These are phyloP conservation scores for Timema podura DNA, from an alignment of 2,888 invertebrate genomes.

Conservation along the genomic window DNA sequence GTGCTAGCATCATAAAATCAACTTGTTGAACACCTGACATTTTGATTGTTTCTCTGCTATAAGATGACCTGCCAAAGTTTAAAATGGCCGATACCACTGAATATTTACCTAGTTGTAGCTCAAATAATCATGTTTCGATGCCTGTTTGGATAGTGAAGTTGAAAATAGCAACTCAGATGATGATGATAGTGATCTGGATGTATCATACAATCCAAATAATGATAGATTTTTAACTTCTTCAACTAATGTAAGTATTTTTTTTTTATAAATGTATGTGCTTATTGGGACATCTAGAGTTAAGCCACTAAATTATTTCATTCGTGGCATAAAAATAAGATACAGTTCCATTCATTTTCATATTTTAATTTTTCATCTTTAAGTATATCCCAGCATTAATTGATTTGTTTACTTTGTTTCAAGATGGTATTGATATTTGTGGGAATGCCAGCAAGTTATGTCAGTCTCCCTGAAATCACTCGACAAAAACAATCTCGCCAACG, in stretches of 20 bases:
- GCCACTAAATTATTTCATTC: background rate
- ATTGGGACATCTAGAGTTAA: too few relatives aligned
- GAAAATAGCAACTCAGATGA: background rate
- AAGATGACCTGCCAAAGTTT: background rate
- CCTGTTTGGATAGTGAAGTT: background rate
- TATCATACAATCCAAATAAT: slow-evolving; percentile 4
- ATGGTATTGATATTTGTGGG: background rate
- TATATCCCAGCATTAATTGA: background rate
- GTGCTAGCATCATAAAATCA: background rate
- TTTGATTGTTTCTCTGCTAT: background rate
- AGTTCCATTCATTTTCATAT: background rate
- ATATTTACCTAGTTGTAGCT: background rate
- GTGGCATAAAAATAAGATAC: background rate
- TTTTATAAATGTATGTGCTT: background rate
- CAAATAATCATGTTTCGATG: background rate
- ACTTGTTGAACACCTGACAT: background rate
- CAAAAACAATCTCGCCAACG: background rate
- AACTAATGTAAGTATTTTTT: background rate
- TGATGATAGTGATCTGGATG: background rate
- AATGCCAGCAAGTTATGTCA: slow-evolving; percentile 1
- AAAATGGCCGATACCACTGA: background rate
- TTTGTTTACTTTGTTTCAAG: background rate
- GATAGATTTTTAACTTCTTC: background rate
- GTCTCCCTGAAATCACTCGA: background rate
- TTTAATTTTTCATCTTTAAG: background rate